phyloP scores from a whole-genome alignment of 2,888 invertebrate species.

The Nomada fucata region DNA sequence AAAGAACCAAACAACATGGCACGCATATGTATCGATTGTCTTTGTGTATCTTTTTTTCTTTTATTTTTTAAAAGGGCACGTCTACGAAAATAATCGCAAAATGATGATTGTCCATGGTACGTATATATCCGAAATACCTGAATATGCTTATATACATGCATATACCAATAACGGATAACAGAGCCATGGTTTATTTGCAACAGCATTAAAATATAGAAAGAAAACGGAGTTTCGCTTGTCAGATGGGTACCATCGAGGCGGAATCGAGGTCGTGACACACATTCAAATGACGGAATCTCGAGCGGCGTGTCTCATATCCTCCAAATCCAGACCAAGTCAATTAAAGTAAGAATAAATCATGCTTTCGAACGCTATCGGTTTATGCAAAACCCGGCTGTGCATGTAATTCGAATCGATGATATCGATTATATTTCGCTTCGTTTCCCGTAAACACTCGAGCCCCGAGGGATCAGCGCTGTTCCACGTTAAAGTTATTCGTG shows the following conservation, averaged over 20 bases:
- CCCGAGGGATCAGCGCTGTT: no score
- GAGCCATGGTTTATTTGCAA: constrained; percentile 10
- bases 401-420: not conserved
- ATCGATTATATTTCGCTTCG: not conserved
- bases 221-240: constrained; percentile 60
- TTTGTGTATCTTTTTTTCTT: no score
- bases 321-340: constrained; percentile 28
- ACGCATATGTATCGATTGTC: no score
- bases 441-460: not conserved
- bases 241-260: constrained; percentile 55
- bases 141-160: not conserved
- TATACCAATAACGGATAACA: constrained; percentile 8
- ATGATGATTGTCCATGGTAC: no score
- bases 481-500: not conserved
- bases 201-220: constrained; percentile 16
- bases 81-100: no score
- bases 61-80: no score
- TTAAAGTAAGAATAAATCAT: constrained; percentile 26
- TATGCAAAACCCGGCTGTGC: not conserved
- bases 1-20: no score
- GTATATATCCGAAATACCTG: no score
- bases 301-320: constrained; percentile 28
- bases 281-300: constrained; percentile 60
- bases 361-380: not conserved
- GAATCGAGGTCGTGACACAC: constrained; percentile 70